Conservation (phyloP, 2,113 vertebrate genomes). For the Festucalex cinctus region DNA sequence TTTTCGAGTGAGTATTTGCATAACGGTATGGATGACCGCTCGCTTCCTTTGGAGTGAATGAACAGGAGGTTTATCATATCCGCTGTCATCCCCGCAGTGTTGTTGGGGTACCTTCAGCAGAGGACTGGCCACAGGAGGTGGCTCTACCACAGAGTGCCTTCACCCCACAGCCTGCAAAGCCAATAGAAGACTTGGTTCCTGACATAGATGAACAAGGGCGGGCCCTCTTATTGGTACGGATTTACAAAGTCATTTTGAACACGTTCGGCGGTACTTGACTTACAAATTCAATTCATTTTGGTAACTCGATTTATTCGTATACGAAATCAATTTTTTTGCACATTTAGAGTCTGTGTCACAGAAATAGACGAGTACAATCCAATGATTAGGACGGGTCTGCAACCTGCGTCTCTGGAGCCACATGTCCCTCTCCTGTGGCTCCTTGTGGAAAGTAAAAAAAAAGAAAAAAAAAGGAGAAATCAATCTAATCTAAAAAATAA, state of each 20-base stretch:
- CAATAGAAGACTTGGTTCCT: constrained; percentile 86
- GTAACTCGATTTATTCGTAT: too few relatives aligned
- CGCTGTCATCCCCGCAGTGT: constrained; percentile 69
- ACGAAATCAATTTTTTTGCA: too few relatives aligned
- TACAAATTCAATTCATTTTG: too few relatives aligned
- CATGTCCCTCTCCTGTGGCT: too few relatives aligned
- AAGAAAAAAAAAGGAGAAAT: too few relatives aligned
- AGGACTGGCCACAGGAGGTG: constrained; percentile 95
- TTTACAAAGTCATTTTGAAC: background rate
- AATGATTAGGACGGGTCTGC: too few relatives aligned
- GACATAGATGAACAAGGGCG: constrained; percentile 93
- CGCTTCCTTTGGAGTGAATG: background rate
- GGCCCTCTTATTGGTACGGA: constrained; percentile 88
- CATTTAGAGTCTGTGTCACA: too few relatives aligned
- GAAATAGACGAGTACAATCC: too few relatives aligned
- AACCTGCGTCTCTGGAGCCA: too few relatives aligned
- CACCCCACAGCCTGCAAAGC: constrained; percentile 80
- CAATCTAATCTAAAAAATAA: too few relatives aligned
- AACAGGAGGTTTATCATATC: constrained; percentile 15
- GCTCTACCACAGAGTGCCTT: constrained; percentile 93
- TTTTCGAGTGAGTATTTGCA: constrained; percentile 89
- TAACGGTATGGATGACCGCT: background rate
- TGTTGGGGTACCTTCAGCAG: constrained; percentile 89
- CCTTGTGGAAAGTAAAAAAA: too few relatives aligned
- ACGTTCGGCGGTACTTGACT: too few relatives aligned